Evolutionary conservation across 2,797 vertebrate species (phyloP).

Genomic region (Amblyraja radiata): DNA sequence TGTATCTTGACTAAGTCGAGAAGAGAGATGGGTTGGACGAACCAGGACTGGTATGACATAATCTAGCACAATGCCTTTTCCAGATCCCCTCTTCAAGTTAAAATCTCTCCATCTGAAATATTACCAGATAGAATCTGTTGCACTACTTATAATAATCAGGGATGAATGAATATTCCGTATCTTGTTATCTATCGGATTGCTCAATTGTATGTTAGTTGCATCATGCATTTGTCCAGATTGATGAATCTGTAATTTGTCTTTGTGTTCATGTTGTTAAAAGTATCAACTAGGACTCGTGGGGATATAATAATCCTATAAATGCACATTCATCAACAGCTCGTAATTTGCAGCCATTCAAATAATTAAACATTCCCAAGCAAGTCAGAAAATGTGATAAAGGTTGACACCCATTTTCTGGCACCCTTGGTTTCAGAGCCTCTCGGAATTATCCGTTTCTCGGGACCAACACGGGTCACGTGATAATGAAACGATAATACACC

Average conservation of each 20-base stretch:
- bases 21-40: no score
- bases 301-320: not conserved
- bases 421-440: no score
- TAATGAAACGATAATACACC: no score
- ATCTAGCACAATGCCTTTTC: not conserved
- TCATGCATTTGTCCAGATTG: not conserved
- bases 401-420: no score
- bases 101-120: not conserved
- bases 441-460: no score
- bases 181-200: no score
- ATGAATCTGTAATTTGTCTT: not conserved
- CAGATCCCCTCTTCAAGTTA: not conserved
- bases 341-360: not conserved
- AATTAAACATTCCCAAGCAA: not conserved
- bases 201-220: not conserved
- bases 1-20: no score
- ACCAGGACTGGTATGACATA: no score
- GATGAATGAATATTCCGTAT: not conserved
- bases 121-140: not conserved
- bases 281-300: not conserved
- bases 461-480: no score
- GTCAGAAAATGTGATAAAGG: not conserved
- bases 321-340: not conserved
- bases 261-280: not conserved
- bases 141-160: not conserved